These are phyloP conservation scores for Gymnocypris eckloni DNA, from an alignment of 2,797 vertebrate species.

Conservation along the genomic window DNA sequence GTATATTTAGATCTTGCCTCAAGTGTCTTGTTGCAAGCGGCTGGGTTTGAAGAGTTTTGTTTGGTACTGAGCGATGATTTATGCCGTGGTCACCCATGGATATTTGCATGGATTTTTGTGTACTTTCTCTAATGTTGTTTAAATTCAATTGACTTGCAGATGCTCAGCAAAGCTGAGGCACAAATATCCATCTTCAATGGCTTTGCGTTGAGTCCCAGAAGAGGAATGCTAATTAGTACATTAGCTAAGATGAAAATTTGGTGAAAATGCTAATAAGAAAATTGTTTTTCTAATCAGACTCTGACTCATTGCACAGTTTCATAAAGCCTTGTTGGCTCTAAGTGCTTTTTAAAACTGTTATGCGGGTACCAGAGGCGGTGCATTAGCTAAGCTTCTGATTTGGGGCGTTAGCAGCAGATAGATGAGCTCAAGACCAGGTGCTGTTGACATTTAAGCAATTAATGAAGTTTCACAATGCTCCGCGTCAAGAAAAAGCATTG, in stretches of 20 bases:
- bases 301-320: conserved; percentile 72
- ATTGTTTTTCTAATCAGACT: conserved; percentile 79
- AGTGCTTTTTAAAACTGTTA: conserved; percentile 64
- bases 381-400: conserved; percentile 58
- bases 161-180: conserved; percentile 34
- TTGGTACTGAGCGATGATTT: conserved; percentile 31
- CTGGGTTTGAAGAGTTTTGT: conserved; percentile 34
- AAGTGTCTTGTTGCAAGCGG: neutral
- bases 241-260: conserved; percentile 76
- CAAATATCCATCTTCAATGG: conserved; percentile 47
- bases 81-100: conserved; percentile 17
- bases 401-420: conserved; percentile 41
- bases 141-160: conserved; percentile 43
- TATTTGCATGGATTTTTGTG: conserved; percentile 29
- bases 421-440: conserved; percentile 56
- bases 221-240: conserved; percentile 73
- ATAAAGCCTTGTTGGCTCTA: conserved; percentile 70
- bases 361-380: conserved; percentile 52
- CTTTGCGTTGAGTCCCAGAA: conserved; percentile 45
- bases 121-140: conserved; percentile 27
- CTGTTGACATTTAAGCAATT: conserved; percentile 57
- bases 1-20: conserved; percentile 13
- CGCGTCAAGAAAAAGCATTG: conserved; percentile 21
- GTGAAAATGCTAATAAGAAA: conserved; percentile 76
- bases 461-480: conserved; percentile 52